Base-by-base conservation (phyloP, 2,797 vertebrate species). In the Crenichthys baileyi region DNA sequence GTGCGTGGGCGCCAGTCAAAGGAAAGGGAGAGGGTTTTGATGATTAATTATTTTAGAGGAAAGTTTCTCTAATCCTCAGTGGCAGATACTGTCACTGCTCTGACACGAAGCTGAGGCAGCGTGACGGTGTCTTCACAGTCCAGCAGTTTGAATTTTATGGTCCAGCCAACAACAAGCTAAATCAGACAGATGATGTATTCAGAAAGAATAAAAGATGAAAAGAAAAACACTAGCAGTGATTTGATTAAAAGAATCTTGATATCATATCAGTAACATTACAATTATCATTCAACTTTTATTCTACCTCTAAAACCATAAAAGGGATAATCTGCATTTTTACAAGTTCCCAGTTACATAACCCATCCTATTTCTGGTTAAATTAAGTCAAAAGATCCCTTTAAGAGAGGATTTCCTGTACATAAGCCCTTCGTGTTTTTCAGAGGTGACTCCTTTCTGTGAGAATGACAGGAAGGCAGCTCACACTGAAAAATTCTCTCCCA, bases 21-120 rank as follows among this genome's bases (percentile, higher is more conserved):
- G 70, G 76, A 84, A 73, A 79, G 73, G 67, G 85, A 88, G 81
- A 82, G 76, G 87, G 89, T 90, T 78, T 79, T 78, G 74, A 78
- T 90, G 79, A 89, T 90, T 90, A 88, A 92, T 92, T 87, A 91
- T 85, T 92, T 85, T 51, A 68, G 86, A 87, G 74, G 80, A 85
- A 92, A 83, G 84, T 90, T 93, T 85, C 77, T 83, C 67, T 85
- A 86, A 90, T 92, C 78, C 90, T 87, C 77, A 20, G 78, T 85
- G 76, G 55, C 72, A 80, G 82, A 89, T 78, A 55, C 70, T 85
- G 89, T 83, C 88, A 85, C 82, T 81, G 81, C 44, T 78, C 81
- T 83, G 79, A 82, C 55, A 80, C 74, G 63, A 41, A 76, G 48
- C 75, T 48, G 65, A 72, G 61, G 55, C 78, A 77, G 24, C 61